A percentile compares a stretch with the other conserved stretches of the same genome.
Conservation (phyloP, 2,888 invertebrate genomes). For the Platycheirus albimanus region DNA sequence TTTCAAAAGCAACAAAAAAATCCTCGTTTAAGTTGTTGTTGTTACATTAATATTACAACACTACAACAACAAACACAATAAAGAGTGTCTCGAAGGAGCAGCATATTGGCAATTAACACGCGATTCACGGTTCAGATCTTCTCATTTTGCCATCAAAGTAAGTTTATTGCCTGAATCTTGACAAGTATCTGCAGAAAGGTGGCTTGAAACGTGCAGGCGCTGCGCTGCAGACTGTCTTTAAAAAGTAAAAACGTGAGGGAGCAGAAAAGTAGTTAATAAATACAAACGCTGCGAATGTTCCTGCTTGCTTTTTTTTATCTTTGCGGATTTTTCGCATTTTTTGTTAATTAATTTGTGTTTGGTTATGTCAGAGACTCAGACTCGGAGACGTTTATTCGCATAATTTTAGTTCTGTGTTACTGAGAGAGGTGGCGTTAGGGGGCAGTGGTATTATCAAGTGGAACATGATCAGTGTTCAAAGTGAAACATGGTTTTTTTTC, state of each 20-base stretch:
- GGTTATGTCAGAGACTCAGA: slow-evolving; percentile 54
- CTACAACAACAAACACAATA: too few species aligned
- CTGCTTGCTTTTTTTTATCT: slow-evolving; percentile 1
- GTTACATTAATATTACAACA: slow-evolving; percentile 38
- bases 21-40: slow-evolving; percentile 28
- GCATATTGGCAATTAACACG: slow-evolving; percentile 65
- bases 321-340: slow-evolving; percentile 8
- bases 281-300: slow-evolving; percentile 7
- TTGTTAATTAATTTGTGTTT: slow-evolving; percentile 56
- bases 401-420: slow-evolving; percentile 24
- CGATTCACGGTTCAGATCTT: slow-evolving; percentile 60
- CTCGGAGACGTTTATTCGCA: slow-evolving; percentile 45
- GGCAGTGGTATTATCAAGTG: slow-evolving; percentile 14
- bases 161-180: slow-evolving; percentile 15
- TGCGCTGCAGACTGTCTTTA: slow-evolving; percentile 34
- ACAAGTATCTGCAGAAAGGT: background rate
- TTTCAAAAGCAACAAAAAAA: slow-evolving; percentile 36
- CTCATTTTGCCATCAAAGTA: slow-evolving; percentile 26
- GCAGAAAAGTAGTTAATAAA: background rate
- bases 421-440: background rate
- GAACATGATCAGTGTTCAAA: slow-evolving; percentile 45
- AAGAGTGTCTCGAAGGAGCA: slow-evolving; percentile 48
- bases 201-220: slow-evolving; percentile 19
- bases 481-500: background rate
- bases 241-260: slow-evolving; percentile 29